Evolutionary conservation across 2,888 invertebrate genomes (phyloP).

Genomic region (Lasioglossum vierecki): DNA sequence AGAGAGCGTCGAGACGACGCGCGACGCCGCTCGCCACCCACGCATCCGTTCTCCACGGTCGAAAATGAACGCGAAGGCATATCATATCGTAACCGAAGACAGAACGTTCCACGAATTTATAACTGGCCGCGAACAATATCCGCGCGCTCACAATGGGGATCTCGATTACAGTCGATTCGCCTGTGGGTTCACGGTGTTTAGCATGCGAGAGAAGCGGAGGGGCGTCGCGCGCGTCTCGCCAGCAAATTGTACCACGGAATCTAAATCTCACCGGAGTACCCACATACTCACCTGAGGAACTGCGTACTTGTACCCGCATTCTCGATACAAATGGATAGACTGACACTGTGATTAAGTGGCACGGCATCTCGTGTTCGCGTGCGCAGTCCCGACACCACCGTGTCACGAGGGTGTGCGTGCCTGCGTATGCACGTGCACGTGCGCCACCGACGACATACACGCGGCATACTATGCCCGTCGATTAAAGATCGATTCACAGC

Average conservation of each 20-base stretch:
- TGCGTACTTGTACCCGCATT: conserved; percentile 67
- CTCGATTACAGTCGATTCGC: conserved; percentile 24
- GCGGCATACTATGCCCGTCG: conserved; percentile 16
- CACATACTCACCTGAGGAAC: conserved; percentile 57
- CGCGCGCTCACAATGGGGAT: conserved; percentile 42
- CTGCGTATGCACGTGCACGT: background rate
- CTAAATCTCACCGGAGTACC: conserved; percentile 68
- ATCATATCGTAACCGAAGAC: conserved; percentile 24
- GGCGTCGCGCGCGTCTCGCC: conserved; percentile 21
- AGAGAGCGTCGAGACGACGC: background rate
- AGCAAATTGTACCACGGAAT: conserved; percentile 67
- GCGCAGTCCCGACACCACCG: background rate
- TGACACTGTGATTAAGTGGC: conserved; percentile 66
- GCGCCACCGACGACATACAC: background rate
- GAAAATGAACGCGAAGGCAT: conserved; percentile 33
- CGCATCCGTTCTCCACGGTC: conserved; percentile 16
- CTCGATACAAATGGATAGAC: conserved; percentile 62
- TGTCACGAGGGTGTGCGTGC: conserved; percentile 17
- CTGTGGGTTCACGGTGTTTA: conserved; percentile 34
- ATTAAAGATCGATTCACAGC: conserved; percentile 41
- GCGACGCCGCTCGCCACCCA: background rate
- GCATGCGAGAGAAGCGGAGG: conserved; percentile 19
- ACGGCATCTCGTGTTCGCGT: conserved; percentile 46
- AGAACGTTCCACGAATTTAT: conserved; percentile 41
- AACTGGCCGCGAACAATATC: conserved; percentile 37